phyloP scores from a whole-genome alignment of 2,797 vertebrate species.

The Darevskia nairensis region DNA sequence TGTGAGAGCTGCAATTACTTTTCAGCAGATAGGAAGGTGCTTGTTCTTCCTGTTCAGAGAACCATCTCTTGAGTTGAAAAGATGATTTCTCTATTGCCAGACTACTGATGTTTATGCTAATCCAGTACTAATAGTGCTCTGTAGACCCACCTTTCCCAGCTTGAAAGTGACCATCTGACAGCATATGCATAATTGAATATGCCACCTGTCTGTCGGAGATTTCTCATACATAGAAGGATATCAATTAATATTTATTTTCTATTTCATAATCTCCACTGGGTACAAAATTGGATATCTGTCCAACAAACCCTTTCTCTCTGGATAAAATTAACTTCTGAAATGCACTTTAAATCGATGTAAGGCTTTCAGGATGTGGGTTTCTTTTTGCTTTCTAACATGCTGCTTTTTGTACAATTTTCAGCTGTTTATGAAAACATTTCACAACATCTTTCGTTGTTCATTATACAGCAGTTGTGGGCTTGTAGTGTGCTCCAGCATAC shows the following conservation, averaged over 20 bases:
- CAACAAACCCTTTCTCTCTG: slow-evolving; percentile 15
- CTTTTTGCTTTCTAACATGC: not conserved
- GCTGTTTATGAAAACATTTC: not conserved
- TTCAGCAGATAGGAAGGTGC: slow-evolving; percentile 59
- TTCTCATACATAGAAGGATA: slow-evolving; percentile 60
- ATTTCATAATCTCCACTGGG: slow-evolving; percentile 65
- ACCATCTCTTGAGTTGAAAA: slow-evolving; percentile 55
- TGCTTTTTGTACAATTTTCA: slow-evolving; percentile 4
- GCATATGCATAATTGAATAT: slow-evolving; percentile 69
- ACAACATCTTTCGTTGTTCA: not conserved
- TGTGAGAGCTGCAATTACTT: slow-evolving; percentile 72
- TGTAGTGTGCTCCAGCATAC: not conserved
- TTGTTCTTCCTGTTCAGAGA: slow-evolving; percentile 65
- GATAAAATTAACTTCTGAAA: slow-evolving; percentile 10
- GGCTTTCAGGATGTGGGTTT: slow-evolving; percentile 16
- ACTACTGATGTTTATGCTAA: slow-evolving; percentile 69
- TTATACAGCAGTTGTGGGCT: not conserved
- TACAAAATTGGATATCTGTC: slow-evolving; percentile 52
- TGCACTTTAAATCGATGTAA: slow-evolving; percentile 4
- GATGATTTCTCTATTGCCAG: slow-evolving; percentile 64
- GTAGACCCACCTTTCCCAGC: slow-evolving; percentile 65
- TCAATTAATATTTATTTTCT: slow-evolving; percentile 65
- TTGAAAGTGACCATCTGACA: slow-evolving; percentile 59
- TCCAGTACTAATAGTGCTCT: slow-evolving; percentile 60
- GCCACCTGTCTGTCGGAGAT: slow-evolving; percentile 64